These are phyloP conservation scores for Oppia nitens DNA, from an alignment of 1,140 invertebrate genomes.

Conservation along the genomic window DNA sequence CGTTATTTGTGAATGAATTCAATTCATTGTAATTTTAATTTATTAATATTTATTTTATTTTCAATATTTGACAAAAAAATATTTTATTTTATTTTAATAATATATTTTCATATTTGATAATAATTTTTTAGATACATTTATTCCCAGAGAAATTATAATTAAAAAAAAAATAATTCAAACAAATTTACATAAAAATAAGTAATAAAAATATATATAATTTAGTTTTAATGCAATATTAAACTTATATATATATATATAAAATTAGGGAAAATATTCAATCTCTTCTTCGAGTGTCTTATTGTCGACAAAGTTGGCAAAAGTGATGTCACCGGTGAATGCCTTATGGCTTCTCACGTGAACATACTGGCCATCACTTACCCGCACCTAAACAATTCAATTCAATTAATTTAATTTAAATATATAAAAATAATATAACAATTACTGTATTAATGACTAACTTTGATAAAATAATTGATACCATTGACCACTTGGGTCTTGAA, in stretches of 20 bases:
- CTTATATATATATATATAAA: neutral
- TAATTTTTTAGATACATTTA: too few relatives aligned
- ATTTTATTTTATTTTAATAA: too few relatives aligned
- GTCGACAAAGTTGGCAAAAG: slow-evolving; percentile 15
- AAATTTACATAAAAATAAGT: too few relatives aligned
- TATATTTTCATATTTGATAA: too few relatives aligned
- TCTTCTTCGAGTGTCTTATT: slow-evolving; percentile 19
- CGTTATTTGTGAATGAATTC: too few relatives aligned
- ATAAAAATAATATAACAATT: neutral
- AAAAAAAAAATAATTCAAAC: too few relatives aligned
- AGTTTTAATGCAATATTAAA: too few relatives aligned
- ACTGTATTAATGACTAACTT: slow-evolving; percentile 16
- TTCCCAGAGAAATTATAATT: too few relatives aligned
- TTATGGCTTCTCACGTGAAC: slow-evolving; percentile 18
- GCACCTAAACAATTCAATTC: slow-evolving; percentile 14
- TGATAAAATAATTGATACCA: slow-evolving; percentile 24
- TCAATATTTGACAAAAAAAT: too few relatives aligned
- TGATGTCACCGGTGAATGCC: slow-evolving; percentile 18
- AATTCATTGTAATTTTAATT: too few relatives aligned
- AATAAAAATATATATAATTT: too few relatives aligned
- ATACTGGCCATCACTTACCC: slow-evolving; percentile 15
- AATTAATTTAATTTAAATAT: slow-evolving; percentile 3
- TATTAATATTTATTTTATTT: too few relatives aligned
- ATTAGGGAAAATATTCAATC: slow-evolving; percentile 15
- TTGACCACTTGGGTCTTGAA: slow-evolving; percentile 21